phyloP scores from a whole-genome alignment of 2,888 invertebrate species.

The Ochlodes sylvanus region DNA sequence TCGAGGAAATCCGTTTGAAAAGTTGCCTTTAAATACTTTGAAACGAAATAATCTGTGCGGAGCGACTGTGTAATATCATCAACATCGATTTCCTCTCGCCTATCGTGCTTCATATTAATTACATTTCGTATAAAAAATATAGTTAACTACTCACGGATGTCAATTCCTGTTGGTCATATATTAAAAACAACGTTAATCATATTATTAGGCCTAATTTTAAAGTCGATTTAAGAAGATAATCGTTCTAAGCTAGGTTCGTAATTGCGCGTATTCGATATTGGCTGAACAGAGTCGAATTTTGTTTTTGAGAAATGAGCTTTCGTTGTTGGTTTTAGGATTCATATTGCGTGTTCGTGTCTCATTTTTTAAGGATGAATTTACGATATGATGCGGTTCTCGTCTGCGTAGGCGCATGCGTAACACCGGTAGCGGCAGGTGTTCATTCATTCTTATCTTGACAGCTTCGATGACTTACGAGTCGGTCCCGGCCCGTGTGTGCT shows the following conservation, averaged over 20 bases:
- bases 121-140: constrained; percentile 47
- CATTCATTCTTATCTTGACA: constrained; percentile 85
- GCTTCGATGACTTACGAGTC: constrained; percentile 79
- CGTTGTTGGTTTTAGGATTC: constrained; percentile 51
- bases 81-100: constrained; percentile 53
- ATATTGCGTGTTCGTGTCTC: constrained; percentile 46
- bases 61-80: constrained; percentile 45
- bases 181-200: constrained; percentile 77
- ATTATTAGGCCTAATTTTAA: constrained; percentile 78
- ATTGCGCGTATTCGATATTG: constrained; percentile 62
- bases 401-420: constrained; percentile 80
- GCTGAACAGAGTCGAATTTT: constrained; percentile 47
- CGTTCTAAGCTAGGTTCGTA: constrained; percentile 64
- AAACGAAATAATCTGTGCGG: constrained; percentile 49
- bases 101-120: constrained; percentile 48
- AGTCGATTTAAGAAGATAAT: constrained; percentile 76
- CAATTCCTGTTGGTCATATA: constrained; percentile 69
- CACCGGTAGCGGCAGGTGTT: constrained; percentile 82
- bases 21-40: constrained; percentile 46
- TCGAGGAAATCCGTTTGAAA: constrained; percentile 42
- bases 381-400: constrained; percentile 56
- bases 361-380: constrained; percentile 61
- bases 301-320: constrained; percentile 57
- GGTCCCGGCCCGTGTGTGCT: constrained; percentile 72
- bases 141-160: constrained; percentile 66